Percentiles rank a stretch among this genome's conserved stretches.
Evolutionary conservation across 2,113 vertebrate species (phyloP).

Genomic region (Fulmarus glacialis): DNA sequence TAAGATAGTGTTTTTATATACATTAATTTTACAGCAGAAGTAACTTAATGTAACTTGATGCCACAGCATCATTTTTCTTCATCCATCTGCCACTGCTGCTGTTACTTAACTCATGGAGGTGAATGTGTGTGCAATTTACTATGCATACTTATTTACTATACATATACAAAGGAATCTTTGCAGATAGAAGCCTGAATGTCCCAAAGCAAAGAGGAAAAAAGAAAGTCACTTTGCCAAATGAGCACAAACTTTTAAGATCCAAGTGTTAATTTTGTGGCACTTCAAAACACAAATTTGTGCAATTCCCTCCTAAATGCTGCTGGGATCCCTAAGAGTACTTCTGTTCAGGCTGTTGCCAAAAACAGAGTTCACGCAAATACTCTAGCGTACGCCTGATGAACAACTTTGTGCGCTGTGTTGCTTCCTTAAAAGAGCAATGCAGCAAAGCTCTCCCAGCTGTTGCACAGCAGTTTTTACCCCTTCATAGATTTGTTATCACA

Average conservation of each 20-base stretch:
- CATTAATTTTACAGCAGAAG: not conserved
- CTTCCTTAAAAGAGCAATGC: not conserved
- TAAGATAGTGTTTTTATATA: not conserved
- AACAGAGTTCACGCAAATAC: not conserved
- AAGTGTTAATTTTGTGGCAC: not conserved
- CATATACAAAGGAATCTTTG: too few relatives aligned
- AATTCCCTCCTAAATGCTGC: not conserved
- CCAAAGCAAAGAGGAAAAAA: not conserved
- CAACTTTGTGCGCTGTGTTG: not conserved
- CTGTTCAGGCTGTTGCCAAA: not conserved
- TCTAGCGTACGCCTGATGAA: fast-evolving
- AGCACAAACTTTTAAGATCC: not conserved
- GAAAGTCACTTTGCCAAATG: not conserved
- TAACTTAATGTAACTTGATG: not conserved
- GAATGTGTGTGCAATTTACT: not conserved
- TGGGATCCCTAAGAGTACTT: not conserved
- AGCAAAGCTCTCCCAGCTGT: not conserved
- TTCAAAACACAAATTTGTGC: not conserved
- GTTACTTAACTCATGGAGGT: not conserved
- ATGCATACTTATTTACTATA: too few relatives aligned
- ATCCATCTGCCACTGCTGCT: not conserved
- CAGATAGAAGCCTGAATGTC: not conserved
- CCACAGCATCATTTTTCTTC: not conserved
- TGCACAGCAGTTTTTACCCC: not conserved
- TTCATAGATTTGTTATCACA: not conserved